These are phyloP conservation scores for Gallirallus australis DNA, from an alignment of 2,797 vertebrate species.

Conservation along the genomic window DNA sequence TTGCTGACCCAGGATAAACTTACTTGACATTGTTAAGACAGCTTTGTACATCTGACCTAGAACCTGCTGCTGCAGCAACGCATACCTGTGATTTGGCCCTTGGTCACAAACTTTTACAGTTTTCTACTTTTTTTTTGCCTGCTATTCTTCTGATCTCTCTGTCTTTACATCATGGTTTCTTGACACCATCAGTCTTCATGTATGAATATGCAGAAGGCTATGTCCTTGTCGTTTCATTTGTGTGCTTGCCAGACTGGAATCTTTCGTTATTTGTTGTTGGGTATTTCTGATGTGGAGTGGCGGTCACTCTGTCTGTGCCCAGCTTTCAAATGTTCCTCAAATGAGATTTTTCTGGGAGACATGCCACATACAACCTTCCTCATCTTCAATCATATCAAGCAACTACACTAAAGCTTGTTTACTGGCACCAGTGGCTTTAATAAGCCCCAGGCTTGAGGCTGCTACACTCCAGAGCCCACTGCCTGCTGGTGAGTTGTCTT, in stretches of 20 bases:
- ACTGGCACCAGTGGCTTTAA: background rate
- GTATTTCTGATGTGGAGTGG: background rate
- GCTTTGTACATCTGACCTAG: background rate
- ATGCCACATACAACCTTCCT: background rate
- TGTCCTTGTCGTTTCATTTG: background rate
- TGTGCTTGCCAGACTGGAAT: background rate
- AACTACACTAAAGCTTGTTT: background rate
- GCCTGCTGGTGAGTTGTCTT: background rate
- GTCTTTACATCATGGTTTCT: background rate
- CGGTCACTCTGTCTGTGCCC: background rate
- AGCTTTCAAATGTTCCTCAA: background rate
- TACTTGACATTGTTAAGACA: background rate
- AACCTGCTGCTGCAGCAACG: background rate
- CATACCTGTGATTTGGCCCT: rapidly evolving
- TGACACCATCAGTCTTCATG: background rate
- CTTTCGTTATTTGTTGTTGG: background rate
- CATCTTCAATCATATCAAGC: background rate
- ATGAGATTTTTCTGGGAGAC: background rate
- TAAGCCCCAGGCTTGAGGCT: background rate
- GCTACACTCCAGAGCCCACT: background rate
- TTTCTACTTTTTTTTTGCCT: background rate
- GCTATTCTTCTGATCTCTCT: background rate
- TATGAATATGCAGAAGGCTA: background rate
- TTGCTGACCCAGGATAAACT: background rate
- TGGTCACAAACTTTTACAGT: background rate